Evolutionary conservation across 2,888 invertebrate species (phyloP).

Genomic region (Ditula angustiorana): DNA sequence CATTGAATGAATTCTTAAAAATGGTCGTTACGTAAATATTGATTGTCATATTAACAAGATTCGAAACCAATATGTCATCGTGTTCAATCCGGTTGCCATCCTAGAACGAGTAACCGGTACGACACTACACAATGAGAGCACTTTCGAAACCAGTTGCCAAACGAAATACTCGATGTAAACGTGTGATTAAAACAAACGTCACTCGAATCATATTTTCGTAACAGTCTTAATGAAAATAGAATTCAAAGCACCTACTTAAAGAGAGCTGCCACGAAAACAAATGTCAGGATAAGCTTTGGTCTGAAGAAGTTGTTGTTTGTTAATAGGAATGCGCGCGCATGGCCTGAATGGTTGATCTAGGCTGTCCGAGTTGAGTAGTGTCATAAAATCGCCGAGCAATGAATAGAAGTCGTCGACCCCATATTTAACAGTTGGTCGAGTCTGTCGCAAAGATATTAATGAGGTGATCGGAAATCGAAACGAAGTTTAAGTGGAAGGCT

Average conservation of each 20-base stretch:
- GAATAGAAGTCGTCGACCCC: slow-evolving; percentile 48
- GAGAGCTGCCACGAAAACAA: slow-evolving; percentile 14
- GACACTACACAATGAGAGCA: slow-evolving; percentile 41
- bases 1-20: not conserved
- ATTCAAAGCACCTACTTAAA: slow-evolving; percentile 7
- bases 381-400: slow-evolving; percentile 39
- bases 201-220: slow-evolving; percentile 1
- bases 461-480: slow-evolving; percentile 46
- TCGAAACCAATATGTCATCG: slow-evolving; percentile 26
- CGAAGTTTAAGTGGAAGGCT: slow-evolving; percentile 40
- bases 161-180: not conserved
- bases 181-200: not conserved
- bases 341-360: slow-evolving; percentile 29
- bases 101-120: slow-evolving; percentile 46
- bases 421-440: slow-evolving; percentile 39
- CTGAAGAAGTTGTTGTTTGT: slow-evolving; percentile 14
- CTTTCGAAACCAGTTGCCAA: slow-evolving; percentile 23
- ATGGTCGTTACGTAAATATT: not conserved
- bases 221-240: slow-evolving; percentile 2
- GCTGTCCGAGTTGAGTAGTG: slow-evolving; percentile 9
- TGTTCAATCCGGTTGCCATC: slow-evolving; percentile 43
- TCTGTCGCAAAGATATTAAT: slow-evolving; percentile 44
- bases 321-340: slow-evolving; percentile 10
- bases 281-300: not conserved
- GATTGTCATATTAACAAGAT: not conserved